phyloP scores from a whole-genome alignment of 2,113 vertebrate genomes.

The Tachuris rubrigastra region DNA sequence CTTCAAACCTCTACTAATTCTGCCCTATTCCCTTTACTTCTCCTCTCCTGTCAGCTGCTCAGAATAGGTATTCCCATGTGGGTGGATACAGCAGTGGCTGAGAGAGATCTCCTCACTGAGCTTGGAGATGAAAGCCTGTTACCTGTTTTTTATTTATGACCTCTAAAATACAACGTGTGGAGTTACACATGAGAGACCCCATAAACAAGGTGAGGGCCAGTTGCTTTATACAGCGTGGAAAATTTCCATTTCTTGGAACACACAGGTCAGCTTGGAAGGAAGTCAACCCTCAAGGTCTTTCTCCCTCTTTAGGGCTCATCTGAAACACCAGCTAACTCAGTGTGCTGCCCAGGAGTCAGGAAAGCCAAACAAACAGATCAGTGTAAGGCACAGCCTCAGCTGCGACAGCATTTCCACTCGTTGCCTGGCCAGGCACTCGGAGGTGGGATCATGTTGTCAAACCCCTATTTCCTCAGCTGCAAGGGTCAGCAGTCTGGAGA shows the following conservation, averaged over 20 bases:
- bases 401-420: background rate
- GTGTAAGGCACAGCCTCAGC: background rate
- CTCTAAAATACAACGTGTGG: background rate
- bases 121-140: background rate
- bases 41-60: background rate
- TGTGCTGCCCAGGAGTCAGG: background rate
- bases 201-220: slow-evolving; percentile 27
- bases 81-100: background rate
- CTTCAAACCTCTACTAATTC: background rate
- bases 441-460: background rate
- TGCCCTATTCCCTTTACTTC: background rate
- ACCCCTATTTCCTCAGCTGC: slow-evolving; percentile 19
- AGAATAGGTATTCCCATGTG: background rate
- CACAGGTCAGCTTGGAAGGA: slow-evolving; percentile 34
- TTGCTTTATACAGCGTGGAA: slow-evolving; percentile 57
- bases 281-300: slow-evolving; percentile 39
- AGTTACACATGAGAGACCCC: background rate
- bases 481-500: slow-evolving; percentile 25
- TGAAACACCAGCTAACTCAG: background rate
- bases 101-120: background rate
- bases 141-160: background rate
- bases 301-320: slow-evolving; percentile 16
- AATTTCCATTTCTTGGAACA: slow-evolving; percentile 46
- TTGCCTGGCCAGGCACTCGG: background rate
- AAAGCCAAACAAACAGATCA: slow-evolving; percentile 29